Evolutionary conservation across 2,113 vertebrate genomes (phyloP).

Genomic region (Columba janthina): DNA sequence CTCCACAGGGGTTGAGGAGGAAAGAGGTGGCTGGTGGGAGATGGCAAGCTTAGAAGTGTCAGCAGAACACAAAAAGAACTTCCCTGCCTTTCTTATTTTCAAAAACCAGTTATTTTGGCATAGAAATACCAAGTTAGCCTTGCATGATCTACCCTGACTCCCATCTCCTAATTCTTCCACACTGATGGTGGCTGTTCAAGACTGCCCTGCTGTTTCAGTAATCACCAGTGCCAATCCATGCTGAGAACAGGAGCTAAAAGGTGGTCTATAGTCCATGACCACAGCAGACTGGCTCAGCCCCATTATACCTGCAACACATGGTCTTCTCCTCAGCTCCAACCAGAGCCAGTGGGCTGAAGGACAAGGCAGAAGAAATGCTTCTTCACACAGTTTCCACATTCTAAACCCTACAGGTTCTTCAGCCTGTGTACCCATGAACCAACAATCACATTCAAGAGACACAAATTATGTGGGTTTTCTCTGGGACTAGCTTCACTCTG

Average conservation of each 20-base stretch:
- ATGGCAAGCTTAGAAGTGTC: background rate
- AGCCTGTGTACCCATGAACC: background rate
- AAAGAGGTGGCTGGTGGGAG: background rate
- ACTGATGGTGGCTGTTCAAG: background rate
- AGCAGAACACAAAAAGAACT: background rate
- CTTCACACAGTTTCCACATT: background rate
- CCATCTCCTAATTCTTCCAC: background rate
- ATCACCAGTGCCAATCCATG: background rate
- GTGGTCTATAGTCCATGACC: background rate
- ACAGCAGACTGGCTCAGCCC: background rate
- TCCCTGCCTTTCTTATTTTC: background rate
- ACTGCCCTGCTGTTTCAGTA: background rate
- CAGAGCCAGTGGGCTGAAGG: background rate
- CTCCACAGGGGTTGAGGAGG: background rate
- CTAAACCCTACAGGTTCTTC: background rate
- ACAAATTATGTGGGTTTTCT: background rate
- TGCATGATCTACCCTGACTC: fast-evolving
- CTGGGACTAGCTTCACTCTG: background rate
- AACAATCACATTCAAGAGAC: background rate
- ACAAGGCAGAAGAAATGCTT: background rate
- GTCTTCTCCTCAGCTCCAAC: background rate
- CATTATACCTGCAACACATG: background rate
- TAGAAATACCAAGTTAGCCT: background rate
- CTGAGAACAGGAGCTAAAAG: background rate
- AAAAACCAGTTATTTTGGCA: background rate